Evolutionary conservation across 2,113 vertebrate species (phyloP).

Genomic region (Cryptoleucopteryx plumbea): DNA sequence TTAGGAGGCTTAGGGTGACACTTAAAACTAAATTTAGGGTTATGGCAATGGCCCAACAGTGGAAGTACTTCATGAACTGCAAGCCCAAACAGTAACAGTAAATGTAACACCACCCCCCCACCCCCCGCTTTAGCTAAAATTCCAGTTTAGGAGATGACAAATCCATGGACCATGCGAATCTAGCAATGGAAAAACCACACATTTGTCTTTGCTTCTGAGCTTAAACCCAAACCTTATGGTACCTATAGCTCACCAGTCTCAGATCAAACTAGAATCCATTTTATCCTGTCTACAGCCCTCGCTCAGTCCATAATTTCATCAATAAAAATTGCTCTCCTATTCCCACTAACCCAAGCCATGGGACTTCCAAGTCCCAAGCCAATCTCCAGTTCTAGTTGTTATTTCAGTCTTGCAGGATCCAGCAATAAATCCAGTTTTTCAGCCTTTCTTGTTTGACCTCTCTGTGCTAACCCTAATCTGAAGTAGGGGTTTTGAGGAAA

Average conservation of each 20-base stretch:
- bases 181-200: neutral
- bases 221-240: neutral
- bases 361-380: neutral
- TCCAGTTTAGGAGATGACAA: neutral
- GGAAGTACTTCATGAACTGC: neutral
- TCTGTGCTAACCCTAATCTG: neutral
- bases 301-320: neutral
- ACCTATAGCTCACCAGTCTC: neutral
- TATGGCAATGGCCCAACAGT: neutral
- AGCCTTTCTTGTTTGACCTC: neutral
- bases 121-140: neutral
- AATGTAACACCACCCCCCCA: neutral
- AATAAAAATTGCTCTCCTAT: neutral
- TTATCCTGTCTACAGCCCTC: neutral
- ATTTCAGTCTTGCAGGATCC: neutral
- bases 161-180: neutral
- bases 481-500: neutral
- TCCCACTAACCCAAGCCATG: neutral
- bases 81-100: neutral
- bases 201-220: neutral
- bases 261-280: neutral
- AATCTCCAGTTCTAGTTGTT: neutral
- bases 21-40: neutral
- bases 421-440: neutral
- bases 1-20: neutral